Evolutionary conservation across 2,888 invertebrate species (phyloP).

Genomic region (Pediacus dermestoides): DNA sequence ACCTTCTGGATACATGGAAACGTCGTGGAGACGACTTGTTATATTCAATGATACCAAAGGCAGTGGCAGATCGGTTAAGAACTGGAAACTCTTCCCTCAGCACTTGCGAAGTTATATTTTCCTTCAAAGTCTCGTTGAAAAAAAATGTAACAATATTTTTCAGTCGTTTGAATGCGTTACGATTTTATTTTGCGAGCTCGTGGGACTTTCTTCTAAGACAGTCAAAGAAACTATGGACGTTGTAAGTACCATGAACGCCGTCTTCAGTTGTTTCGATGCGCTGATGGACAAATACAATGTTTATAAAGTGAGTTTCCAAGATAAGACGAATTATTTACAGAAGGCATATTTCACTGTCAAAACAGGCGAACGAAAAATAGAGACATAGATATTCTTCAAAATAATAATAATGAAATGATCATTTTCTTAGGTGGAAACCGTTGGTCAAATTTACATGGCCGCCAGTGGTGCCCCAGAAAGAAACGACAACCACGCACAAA

Average conservation of each 20-base stretch:
- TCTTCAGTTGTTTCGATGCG: constrained; percentile 78
- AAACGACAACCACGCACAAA: constrained; percentile 67
- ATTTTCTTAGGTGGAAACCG: constrained; percentile 74
- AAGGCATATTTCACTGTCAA: too few species aligned
- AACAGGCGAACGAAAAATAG: too few species aligned
- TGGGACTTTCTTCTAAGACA: constrained; percentile 55
- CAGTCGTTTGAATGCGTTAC: constrained; percentile 73
- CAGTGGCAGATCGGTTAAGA: constrained; percentile 74
- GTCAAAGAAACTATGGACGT: constrained; percentile 67
- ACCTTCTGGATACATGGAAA: constrained; percentile 78
- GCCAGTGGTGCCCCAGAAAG: constrained; percentile 83
- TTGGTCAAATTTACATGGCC: constrained; percentile 85
- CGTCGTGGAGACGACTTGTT: constrained; percentile 77
- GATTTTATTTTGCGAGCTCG: constrained; percentile 71
- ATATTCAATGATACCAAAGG: constrained; percentile 86
- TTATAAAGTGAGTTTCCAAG: constrained; percentile 64
- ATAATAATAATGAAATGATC: too few species aligned
- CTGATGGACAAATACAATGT: constrained; percentile 77
- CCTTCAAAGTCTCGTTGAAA: too few species aligned
- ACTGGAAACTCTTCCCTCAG: constrained; percentile 69
- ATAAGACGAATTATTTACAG: too few species aligned
- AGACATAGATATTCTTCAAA: too few species aligned
- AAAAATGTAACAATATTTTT: too few species aligned
- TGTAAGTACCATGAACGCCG: constrained; percentile 76
- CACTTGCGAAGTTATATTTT: constrained; percentile 65